phyloP scores from a whole-genome alignment of 2,888 invertebrate genomes.

The Ellobium chinense region DNA sequence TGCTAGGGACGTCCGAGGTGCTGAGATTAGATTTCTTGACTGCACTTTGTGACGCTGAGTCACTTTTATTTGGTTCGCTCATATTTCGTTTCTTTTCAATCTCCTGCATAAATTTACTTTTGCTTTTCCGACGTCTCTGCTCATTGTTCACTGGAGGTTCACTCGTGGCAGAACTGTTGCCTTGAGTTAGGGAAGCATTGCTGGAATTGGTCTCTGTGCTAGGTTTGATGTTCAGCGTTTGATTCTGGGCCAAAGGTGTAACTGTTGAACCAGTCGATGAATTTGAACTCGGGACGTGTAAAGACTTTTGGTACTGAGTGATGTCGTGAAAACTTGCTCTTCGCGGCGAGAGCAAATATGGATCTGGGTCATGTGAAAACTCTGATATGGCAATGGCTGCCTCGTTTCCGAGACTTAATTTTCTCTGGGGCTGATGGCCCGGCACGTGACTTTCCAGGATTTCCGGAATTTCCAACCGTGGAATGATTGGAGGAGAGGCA shows the following conservation, averaged over 20 bases:
- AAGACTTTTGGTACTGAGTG: not conserved
- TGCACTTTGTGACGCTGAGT: not conserved
- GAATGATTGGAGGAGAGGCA: not conserved
- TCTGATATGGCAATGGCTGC: not conserved
- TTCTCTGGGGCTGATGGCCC: not conserved
- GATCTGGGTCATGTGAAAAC: not conserved
- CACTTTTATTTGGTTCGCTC: conserved; percentile 9
- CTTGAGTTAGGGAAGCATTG: not conserved
- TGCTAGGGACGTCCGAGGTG: conserved; percentile 2
- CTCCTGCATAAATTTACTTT: conserved; percentile 39
- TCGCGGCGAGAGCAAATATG: not conserved
- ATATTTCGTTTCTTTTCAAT: conserved; percentile 24
- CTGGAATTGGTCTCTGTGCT: not conserved
- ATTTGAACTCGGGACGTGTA: not conserved
- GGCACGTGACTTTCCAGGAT: not conserved
- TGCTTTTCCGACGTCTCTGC: conserved; percentile 8
- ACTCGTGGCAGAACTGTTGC: not conserved
- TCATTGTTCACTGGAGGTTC: not conserved
- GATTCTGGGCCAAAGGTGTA: not conserved
- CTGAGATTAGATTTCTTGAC: not conserved
- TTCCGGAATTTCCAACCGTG: not conserved
- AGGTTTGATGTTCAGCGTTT: too few relatives aligned
- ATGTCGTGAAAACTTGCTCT: conserved; percentile 7
- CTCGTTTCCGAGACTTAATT: not conserved
- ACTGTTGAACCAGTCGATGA: not conserved